These are phyloP conservation scores for Cosmorhoe ocellata DNA, from an alignment of 2,888 invertebrate species.

Conservation along the genomic window DNA sequence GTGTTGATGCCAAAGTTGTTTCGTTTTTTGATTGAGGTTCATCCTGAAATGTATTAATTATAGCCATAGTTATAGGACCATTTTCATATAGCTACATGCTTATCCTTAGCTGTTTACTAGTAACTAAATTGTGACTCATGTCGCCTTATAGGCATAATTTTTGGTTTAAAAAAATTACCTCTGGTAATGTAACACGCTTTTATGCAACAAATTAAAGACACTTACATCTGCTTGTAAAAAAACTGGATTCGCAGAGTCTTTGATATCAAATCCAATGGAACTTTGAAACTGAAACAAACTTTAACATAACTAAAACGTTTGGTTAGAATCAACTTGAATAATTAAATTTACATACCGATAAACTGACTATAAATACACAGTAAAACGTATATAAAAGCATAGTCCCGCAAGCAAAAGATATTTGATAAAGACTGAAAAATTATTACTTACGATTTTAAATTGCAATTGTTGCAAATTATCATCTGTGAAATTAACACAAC, in stretches of 20 bases:
- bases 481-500: constrained; percentile 19
- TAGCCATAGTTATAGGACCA: background rate
- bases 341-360: constrained; percentile 12
- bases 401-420: constrained; percentile 1
- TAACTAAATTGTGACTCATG: no score
- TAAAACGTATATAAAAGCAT: constrained; percentile 10
- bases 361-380: constrained; percentile 1
- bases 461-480: constrained; percentile 18
- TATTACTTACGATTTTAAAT: constrained; percentile 16
- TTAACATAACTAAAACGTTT: background rate
- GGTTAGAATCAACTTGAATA: background rate
- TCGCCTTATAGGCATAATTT: no score
- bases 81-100: no score
- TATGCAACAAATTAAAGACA: background rate
- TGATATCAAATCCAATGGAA: background rate
- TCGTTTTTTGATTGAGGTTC: background rate
- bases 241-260: background rate
- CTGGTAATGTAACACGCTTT: no score
- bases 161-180: no score
- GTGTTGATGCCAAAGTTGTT: background rate
- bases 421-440: constrained; percentile 7
- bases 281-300: constrained; percentile 16
- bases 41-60: constrained; percentile 6
- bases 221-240: background rate
- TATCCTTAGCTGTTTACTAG: no score